phyloP scores from a whole-genome alignment of 2,888 invertebrate genomes.

The Xanthia togata region DNA sequence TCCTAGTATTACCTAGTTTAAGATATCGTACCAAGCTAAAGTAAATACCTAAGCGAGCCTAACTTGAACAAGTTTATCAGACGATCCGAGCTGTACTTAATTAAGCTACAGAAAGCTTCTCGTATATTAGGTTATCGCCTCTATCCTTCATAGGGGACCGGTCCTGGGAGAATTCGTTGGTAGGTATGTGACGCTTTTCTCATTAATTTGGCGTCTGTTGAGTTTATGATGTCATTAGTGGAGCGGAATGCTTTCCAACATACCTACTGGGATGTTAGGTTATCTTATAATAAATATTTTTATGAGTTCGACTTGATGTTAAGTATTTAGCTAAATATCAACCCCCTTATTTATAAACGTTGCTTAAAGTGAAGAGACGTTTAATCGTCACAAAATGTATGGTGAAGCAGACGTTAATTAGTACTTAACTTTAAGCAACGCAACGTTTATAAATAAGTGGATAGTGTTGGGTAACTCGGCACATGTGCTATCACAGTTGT shows the following conservation, averaged over 20 bases:
- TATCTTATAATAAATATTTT: neutral
- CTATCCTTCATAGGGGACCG: conserved; percentile 35
- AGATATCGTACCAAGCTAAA: neutral
- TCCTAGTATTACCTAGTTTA: neutral
- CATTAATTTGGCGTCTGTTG: conserved; percentile 41
- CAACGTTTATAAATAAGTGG: too few species aligned
- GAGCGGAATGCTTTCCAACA: neutral
- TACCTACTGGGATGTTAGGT: neutral
- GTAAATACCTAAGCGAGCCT: conserved; percentile 3
- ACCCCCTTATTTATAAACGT: too few species aligned
- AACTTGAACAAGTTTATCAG: conserved; percentile 17
- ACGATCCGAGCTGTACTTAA: conserved; percentile 32
- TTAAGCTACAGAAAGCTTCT: conserved; percentile 34
- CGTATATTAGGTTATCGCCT: conserved; percentile 52
- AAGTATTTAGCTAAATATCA: too few species aligned
- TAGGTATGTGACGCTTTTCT: conserved; percentile 33
- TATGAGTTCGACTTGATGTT: neutral
- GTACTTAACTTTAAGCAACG: too few species aligned
- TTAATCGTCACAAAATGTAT: too few species aligned
- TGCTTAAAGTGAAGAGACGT: too few species aligned
- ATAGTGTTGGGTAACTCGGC: too few species aligned
- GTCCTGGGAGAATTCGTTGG: conserved; percentile 36
- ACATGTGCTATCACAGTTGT: too few species aligned
- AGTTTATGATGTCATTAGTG: conserved; percentile 34
- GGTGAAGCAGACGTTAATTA: too few species aligned